Conservation (phyloP, 2,888 invertebrate genomes). For the Deilephila elpenor region DNA sequence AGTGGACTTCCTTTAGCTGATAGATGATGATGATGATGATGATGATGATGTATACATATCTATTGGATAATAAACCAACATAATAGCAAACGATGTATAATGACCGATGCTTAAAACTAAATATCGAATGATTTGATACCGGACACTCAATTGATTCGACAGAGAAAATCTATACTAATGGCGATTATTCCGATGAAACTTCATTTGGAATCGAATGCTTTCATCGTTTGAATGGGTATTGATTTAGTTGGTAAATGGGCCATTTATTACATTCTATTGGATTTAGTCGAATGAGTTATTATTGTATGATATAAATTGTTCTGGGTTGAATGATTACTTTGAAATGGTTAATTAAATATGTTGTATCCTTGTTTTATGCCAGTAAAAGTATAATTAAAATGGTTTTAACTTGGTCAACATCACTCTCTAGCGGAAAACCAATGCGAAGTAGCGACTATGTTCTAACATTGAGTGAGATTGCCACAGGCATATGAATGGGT, state of each 20-base stretch:
- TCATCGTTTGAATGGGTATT: background rate
- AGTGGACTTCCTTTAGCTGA: no score
- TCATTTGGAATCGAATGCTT: constrained; percentile 2
- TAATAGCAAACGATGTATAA: background rate
- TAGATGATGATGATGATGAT: no score
- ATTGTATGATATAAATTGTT: background rate
- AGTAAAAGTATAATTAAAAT: no score
- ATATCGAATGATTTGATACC: background rate
- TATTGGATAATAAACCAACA: background rate
- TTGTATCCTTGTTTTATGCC: background rate
- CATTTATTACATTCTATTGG: constrained; percentile 3
- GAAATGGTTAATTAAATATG: background rate
- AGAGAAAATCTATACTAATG: background rate
- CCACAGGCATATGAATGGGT: no score
- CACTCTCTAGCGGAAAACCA: no score
- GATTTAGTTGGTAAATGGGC: background rate
- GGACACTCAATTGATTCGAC: background rate
- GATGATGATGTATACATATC: no score
- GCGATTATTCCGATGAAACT: background rate
- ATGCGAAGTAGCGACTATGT: no score
- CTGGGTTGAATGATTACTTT: background rate
- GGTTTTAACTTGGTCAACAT: no score
- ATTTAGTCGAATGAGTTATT: background rate
- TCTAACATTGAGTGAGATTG: no score
- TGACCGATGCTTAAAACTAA: background rate